Evolutionary conservation across 2,113 vertebrate species (phyloP).

Genomic region (Cinclus cinclus): DNA sequence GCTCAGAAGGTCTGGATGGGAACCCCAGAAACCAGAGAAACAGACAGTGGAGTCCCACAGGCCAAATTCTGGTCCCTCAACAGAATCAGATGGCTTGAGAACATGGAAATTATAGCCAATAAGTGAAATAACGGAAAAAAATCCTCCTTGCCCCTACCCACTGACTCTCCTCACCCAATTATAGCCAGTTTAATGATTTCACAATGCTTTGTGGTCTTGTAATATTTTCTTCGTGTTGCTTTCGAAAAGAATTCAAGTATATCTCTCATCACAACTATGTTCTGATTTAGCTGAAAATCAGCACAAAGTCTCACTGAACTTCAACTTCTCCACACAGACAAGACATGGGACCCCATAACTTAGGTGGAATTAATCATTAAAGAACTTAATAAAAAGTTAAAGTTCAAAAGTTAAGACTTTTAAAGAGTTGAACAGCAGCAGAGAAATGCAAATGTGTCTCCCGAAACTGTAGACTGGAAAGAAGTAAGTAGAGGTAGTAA

Average conservation of each 20-base stretch:
- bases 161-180: not conserved
- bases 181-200: not conserved
- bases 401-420: not conserved
- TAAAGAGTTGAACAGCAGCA: not conserved
- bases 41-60: not conserved
- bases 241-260: constrained; percentile 19
- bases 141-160: not conserved
- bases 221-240: not conserved
- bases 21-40: not conserved
- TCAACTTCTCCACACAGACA: not conserved
- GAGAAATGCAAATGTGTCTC: not conserved
- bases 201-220: not conserved
- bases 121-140: not conserved
- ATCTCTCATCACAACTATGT: not conserved
- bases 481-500: not conserved
- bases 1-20: not conserved
- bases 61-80: not conserved
- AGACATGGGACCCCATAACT: not conserved
- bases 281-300: constrained; percentile 19
- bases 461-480: not conserved
- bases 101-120: not conserved
- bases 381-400: not conserved
- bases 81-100: not conserved
- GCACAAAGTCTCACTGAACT: not conserved
- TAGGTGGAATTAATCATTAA: not conserved